Base-by-base conservation (phyloP, 2,888 invertebrate genomes). In the Sinhomidia bicolor region DNA sequence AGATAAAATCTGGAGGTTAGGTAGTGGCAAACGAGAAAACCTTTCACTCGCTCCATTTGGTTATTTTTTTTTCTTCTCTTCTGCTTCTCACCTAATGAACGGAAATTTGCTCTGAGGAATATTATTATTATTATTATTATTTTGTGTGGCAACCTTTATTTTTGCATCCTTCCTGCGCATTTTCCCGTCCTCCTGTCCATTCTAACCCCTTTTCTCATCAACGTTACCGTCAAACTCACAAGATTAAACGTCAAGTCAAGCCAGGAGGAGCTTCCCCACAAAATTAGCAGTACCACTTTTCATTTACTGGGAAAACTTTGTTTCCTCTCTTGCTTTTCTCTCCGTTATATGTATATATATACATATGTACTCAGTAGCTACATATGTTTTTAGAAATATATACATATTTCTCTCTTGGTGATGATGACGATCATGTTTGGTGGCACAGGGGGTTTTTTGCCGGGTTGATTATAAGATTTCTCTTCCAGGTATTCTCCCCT, bases 231-330 rank as follows among this genome's bases (percentile, higher is more conserved):
- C 68, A 82, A 68, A 36, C 54, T 51, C 74, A 44, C 17, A 62
- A 74, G 29, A 84, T 76, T 74, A 74, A 60, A 60, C 60, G 84
- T 84, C 84, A 84, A 47, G 74, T 26, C 14, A 74, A 47, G 74
- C 47, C 14, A 74, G 41, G 41, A 74, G 41, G 41, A 44, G 36
- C 12, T 29, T 47, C 60, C 74, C n/a, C n/a, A n/a, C n/a, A 7
- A 84, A 84, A 84, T 74, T 83, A 83, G 47, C 71, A 57, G 57
- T 54, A 23, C 57, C 54, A 54, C 71, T 82, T 71, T 47, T 26
- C 26, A 60, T 54, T 54, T 60, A 23, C 51, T 51, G 29, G 20
- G 47, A 81, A 81, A 68, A 29, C 47, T 47, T 80, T 9, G 17
- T 68, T 47, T 17, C 29, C 60, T 44, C 47, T 47, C 1, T 68